Evolutionary conservation across 2,113 vertebrate species (phyloP).

Genomic region (Crotalus horridus): DNA sequence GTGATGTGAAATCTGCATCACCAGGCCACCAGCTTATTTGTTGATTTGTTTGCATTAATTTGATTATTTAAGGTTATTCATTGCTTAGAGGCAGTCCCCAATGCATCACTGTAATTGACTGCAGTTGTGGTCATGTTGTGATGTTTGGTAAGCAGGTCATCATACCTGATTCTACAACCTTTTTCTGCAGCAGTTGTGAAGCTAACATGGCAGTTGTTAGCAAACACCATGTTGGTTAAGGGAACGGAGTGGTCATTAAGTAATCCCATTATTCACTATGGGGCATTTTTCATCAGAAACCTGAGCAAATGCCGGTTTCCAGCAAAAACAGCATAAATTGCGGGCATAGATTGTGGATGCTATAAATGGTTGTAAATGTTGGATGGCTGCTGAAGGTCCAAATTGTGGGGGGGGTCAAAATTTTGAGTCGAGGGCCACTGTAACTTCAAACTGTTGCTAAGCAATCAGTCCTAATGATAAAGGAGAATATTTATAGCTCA

Average conservation of each 20-base stretch:
- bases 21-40: not conserved
- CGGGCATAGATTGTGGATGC: not conserved
- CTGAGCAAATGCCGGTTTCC: not conserved
- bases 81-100: not conserved
- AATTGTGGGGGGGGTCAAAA: not conserved
- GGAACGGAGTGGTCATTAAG: not conserved
- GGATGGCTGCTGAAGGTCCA: not conserved
- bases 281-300: not conserved
- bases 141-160: not conserved
- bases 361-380: not conserved
- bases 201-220: not conserved
- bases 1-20: not conserved
- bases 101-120: not conserved
- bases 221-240: not conserved
- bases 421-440: not conserved
- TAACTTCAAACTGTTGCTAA: not conserved
- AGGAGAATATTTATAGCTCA: not conserved
- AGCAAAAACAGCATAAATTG: not conserved
- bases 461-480: not conserved
- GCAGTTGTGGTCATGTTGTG: not conserved
- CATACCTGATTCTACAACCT: not conserved
- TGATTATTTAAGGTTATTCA: not conserved
- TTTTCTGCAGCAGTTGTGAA: not conserved
- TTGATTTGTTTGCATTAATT: not conserved
- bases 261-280: not conserved